Base-by-base conservation (phyloP, 2,113 vertebrate genomes). In the Prionailurus viverrinus region DNA sequence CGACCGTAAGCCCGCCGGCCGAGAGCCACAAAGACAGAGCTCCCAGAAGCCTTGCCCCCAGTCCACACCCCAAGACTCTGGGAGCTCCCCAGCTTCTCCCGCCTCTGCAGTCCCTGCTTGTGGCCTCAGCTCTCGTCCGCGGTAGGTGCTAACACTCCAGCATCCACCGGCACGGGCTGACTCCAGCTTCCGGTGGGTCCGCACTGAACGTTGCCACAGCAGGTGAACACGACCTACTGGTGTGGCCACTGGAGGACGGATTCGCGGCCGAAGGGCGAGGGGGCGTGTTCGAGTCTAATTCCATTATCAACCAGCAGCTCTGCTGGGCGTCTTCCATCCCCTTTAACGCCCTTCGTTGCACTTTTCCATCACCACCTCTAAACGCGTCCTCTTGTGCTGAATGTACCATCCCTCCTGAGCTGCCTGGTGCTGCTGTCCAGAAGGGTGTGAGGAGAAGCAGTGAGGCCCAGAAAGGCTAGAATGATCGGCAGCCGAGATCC, bases 151-250 rank as follows among this genome's bases (percentile, higher is more conserved):
- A 18, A 25, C 33, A 0, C 66, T 29, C 63, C 25, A 0, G 58
- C 13, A 0, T 13, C 84, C 4, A 9, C 55, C 23, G 9, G 1
- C 53, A 55, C n/a, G 78, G 83, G 41, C 85, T 7, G 63, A 58
- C 63, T 48, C 84, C 79, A 53, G 51, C 27, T 14, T 14, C 65
- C 29, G 2, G 5, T 23, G 11, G 53, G 31, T 68, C 36, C 36
- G 12, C 9, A 2, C 5, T 4, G 18, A 61, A 23, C 0, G 0
- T 5, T 1, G 23, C n/a, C 58, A 12, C 0, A 0, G 11, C 51
- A 19, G 45, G 80, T 55, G 61, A 65, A 10, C 0, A 0, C 29
- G 31, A 61, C 39, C 0, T 0, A 8, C 9, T 0, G 45, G 41
- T 3, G 10, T 41, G 71, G n/a, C 53, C 0, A 25, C 1, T 2